A percentile compares a stretch with the other conserved stretches of the same genome.
Conservation (phyloP, 2,113 vertebrate species). For the Peromyscus maniculatus region DNA sequence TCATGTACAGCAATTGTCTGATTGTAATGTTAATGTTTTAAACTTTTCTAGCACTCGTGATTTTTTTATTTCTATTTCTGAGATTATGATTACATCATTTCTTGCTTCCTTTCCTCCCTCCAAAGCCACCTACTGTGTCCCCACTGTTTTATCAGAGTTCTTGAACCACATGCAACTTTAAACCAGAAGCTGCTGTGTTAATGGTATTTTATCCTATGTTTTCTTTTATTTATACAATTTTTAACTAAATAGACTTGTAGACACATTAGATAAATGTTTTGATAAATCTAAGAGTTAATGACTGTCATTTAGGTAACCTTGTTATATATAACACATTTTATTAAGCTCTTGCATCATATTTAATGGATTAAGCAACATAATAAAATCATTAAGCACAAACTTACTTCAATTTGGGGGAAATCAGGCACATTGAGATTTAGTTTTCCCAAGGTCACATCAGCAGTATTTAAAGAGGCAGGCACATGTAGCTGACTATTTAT, state of each 20-base stretch:
- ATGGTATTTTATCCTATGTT: not conserved
- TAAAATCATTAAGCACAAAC: not conserved
- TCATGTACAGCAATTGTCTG: not conserved
- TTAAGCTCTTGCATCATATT: slow-evolving; percentile 38
- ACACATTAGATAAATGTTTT: not conserved
- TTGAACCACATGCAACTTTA: not conserved
- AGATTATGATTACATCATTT: not conserved
- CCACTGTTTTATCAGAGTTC: not conserved
- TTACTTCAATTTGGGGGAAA: slow-evolving; percentile 20
- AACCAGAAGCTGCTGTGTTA: not conserved
- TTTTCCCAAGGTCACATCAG: not conserved
- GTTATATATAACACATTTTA: not conserved
- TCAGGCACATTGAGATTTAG: not conserved
- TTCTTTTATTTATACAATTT: not conserved
- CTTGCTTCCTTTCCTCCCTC: not conserved
- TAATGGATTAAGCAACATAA: slow-evolving; percentile 32
- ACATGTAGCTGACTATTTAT: not conserved
- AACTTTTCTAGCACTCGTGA: not conserved
- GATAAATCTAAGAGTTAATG: slow-evolving; percentile 6
- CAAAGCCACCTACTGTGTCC: not conserved
- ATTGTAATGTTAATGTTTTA: not conserved
- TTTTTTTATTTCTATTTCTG: slow-evolving; percentile 28
- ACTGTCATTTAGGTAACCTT: not conserved
- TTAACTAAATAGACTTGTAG: not conserved
- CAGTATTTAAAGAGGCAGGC: not conserved